Evolutionary conservation across 1,140 invertebrate species (phyloP).

Genomic region (Luehdorfia chinensis): DNA sequence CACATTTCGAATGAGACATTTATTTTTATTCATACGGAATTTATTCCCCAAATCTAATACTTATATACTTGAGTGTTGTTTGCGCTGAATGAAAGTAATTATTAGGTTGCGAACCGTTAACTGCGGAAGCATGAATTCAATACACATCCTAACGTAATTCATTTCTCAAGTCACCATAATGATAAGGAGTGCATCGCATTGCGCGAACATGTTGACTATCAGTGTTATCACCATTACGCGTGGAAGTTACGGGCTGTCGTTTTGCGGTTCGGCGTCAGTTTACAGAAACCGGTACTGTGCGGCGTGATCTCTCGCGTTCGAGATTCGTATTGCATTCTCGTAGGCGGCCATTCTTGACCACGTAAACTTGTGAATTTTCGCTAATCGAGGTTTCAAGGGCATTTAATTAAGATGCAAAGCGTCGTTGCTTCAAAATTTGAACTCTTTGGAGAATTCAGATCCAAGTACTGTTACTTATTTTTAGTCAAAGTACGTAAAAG

Average conservation of each 20-base stretch:
- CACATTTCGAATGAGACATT: no score
- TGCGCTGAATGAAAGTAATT: no score
- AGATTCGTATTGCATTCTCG: conserved; percentile 5
- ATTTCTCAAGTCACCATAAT: no score
- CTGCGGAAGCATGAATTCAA: no score
- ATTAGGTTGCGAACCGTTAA: no score
- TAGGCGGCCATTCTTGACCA: conserved; percentile 3
- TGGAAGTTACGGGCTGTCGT: conserved; percentile 7
- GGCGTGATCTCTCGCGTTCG: conserved; percentile 3
- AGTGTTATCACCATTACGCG: conserved; percentile 2
- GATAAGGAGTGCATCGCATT: background rate
- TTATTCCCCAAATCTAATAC: no score
- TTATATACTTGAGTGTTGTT: no score
- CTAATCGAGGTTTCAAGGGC: conserved; percentile 12
- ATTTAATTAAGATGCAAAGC: background rate
- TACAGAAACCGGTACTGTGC: conserved; percentile 12
- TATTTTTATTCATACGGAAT: no score
- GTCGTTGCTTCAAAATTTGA: background rate
- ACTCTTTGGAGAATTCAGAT: background rate
- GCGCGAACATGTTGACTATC: background rate
- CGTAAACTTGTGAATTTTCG: background rate
- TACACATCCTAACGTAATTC: no score
- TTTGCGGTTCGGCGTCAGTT: background rate
- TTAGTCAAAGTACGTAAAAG: no score
- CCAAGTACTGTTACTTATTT: no score